Evolutionary conservation across 2,797 vertebrate genomes (phyloP), one percentile per base, ranked within the genome.

Genomic region (Gymnopithys bicolor): DNA sequence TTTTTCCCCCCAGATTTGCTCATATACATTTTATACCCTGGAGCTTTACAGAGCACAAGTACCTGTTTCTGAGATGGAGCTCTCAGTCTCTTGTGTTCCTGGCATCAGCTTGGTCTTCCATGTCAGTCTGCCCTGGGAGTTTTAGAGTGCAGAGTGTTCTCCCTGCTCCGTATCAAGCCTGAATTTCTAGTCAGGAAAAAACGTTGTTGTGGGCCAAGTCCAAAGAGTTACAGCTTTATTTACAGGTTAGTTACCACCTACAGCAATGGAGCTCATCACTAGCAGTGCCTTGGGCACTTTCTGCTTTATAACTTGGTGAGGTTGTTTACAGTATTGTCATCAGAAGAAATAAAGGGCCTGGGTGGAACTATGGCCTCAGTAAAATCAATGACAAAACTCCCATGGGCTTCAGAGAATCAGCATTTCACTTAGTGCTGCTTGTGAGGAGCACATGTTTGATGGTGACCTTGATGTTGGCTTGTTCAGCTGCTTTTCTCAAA

Each of bases 221-320:
- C 70, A 79, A 91, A 73, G 76, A 88, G 45, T 90, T 92, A 84
- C 56, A 94, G 87, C 56, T 92, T 95, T 96, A 93, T 96, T 97
- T 96, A 88, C 83, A 51, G 73, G 91, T 92, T 86, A 87, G 84
- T 78, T 92, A 62, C 89, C 79, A 91, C 80, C 85, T 95, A 78
- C 87, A 92, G 80, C 63, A 84, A 49, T 2, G 3, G 33, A 78
- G 87, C 86, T 90, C 93, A 62, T 93, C 82, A 46, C 63, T 53
- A 41, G 69, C 76, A 88, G 55, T 53, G 89, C 91, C 83, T 76
- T 91, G 77, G 80, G 66, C 63, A 39, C 11, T 33, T 82, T 90
- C 55, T 52, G 76, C 87, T 71, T 93, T 48, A 5, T 84, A 58
- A 66, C 58, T 69, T 71, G 32, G 35, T 60, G 69, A 83, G 55